Base-by-base conservation (phyloP, 2,797 vertebrate species). In the Pangasius krempfi region DNA sequence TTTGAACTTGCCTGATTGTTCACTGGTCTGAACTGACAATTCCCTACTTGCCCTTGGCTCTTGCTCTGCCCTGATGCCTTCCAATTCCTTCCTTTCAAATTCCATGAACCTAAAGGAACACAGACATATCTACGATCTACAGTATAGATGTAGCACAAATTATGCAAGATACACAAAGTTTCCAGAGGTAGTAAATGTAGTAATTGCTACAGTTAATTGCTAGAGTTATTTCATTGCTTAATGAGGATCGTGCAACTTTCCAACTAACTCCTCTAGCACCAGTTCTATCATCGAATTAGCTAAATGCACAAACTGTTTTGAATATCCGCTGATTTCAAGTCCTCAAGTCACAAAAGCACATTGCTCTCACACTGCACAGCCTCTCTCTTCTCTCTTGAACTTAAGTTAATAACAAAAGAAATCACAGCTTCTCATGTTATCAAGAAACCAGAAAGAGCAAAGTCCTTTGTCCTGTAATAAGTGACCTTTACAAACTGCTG, bases 71-170 rank as follows among this genome's bases (percentile, higher is more conserved):
- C 20, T 70, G 30, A 27, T 62, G 40, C 1, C 1, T 27, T 20
- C 87, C 30, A 54, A 52, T 22, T 89, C 16, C 64, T 72, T 60
- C 79, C 85, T 30, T 54, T 90, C 86, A 33, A 86, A 33, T 22
- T 92, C 81, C 52, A 88, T 80, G 79, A 91, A 91, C 82, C 90
- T 92, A 64, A 22, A n/a, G 18, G 54, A 76, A 52, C 14, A 44
- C 18, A 44, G 10, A 22, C 20, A 81, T 62, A 33, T 83, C 18
- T 40, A 80, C 12, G 30, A 33, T 33, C 18, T 73, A 73, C 40
- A 10, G 1, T 44, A 33, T 14, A 44, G 37, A 73, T 44, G 20
- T 18, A 37, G 16, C 37, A 7, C 20, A 70, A 18, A 70, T 62
- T 0, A 27, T 27, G 60, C 5, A 68, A 68, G 13, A 2, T 64